A percentile compares a stretch with the other conserved stretches of the same genome.
These are phyloP conservation scores for Mellivora capensis DNA, from an alignment of 2,113 vertebrate species.

Conservation along the genomic window DNA sequence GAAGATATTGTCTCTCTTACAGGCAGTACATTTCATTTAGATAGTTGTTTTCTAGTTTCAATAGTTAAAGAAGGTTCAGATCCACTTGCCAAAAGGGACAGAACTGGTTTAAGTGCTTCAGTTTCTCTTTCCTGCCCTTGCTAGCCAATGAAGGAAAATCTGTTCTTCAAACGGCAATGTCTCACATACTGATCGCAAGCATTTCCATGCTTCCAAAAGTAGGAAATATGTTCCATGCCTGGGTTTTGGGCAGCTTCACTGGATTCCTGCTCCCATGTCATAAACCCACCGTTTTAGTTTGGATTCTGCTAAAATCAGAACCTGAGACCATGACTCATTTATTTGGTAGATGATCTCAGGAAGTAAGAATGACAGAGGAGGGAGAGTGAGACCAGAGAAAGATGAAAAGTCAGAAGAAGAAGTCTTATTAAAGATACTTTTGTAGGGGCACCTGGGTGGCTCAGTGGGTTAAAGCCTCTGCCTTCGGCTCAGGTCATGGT, in stretches of 20 bases:
- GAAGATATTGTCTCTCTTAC: background rate
- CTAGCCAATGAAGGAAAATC: background rate
- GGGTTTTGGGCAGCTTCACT: background rate
- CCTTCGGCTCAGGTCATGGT: too few relatives aligned
- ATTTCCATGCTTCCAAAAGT: background rate
- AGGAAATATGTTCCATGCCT: background rate
- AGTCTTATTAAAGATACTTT: background rate
- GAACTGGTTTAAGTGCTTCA: background rate
- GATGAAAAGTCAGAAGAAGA: background rate
- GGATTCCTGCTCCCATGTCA: background rate
- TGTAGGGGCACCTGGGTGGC: too few relatives aligned
- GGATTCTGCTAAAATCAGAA: background rate
- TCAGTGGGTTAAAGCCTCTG: too few relatives aligned
- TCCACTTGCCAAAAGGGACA: background rate
- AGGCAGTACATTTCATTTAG: background rate
- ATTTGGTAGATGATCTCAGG: background rate
- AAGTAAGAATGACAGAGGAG: background rate
- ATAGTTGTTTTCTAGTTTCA: background rate
- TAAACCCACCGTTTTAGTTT: background rate
- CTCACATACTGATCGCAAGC: background rate
- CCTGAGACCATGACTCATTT: background rate
- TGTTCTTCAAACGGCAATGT: background rate
- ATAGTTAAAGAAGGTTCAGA: background rate
- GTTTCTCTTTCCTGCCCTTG: background rate
- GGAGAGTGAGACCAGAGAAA: background rate